Evolutionary conservation across 2,888 invertebrate species (phyloP), one percentile per base, ranked within the genome.

Genomic region (Clunio marinus): DNA sequence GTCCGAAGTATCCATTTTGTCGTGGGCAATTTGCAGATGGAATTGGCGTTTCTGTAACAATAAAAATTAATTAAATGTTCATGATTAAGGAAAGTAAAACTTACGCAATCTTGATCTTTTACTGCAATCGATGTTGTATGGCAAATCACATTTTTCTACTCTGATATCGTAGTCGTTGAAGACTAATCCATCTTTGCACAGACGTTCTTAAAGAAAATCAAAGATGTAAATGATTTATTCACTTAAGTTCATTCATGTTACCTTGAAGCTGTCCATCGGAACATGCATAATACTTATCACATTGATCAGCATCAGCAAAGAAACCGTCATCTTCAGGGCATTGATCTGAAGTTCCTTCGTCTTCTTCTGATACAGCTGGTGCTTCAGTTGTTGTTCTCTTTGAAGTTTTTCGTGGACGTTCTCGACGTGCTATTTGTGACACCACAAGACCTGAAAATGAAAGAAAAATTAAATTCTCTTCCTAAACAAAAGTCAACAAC

Each of bases 181-280:
- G 63, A 93, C 92, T 83, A 92, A 86, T 22, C 93, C 93, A 75
- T 94, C 93, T 0, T 91, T 89, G 72, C 93, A 94, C 2, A 93
- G 81, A 75, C 88, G 90, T 74, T 89, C 91, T 1, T 84, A 88
- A 68, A 87, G 8, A 32, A 41, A 10, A n/a, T n/a, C n/a, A n/a
- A n/a, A n/a, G n/a, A n/a, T n/a, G n/a, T n/a, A n/a, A 41, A 41
- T 41, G 10, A n/a, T n/a, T 41, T n/a, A 10, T 41, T 46, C 15
- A 55, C 3, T 51, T n/a, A n/a, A n/a, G n/a, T n/a, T n/a, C n/a
- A n/a, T n/a, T n/a, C n/a, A n/a, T n/a, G 10, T 24, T 46, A 37
- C 46, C 41, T 25, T 41, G 25, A 24, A 41, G 41, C 13, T 45
- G 8, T 25, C 57, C 75, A 77, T 76, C 84, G 84, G 82, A 81